Conservation (phyloP, 2,113 vertebrate genomes). For the Leucosticte australis region DNA sequence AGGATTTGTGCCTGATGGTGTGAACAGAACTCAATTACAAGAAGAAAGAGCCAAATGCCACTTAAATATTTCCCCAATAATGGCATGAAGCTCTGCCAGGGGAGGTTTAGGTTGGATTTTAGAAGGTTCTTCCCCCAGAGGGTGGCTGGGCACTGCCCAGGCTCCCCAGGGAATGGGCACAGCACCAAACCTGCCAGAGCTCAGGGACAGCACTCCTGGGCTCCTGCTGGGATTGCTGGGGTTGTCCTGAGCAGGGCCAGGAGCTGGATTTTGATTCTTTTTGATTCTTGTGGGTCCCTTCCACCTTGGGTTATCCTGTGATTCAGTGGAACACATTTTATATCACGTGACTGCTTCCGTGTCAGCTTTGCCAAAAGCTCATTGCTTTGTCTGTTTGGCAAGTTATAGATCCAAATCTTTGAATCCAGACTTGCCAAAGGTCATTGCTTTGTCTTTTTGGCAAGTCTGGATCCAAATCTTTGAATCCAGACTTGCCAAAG, state of each 20-base stretch:
- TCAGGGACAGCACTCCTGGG: not conserved
- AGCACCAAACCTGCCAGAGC: not conserved
- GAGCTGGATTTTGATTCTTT: not conserved
- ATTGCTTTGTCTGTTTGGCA: not conserved
- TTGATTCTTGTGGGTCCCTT: not conserved
- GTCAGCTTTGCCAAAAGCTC: not conserved
- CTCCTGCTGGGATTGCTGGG: not conserved
- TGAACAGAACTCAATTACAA: not conserved
- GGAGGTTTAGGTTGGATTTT: not conserved
- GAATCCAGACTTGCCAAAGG: not conserved
- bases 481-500: too few relatives aligned
- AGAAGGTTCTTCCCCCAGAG: not conserved
- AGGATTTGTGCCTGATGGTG: not conserved
- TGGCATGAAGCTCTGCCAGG: too few relatives aligned
- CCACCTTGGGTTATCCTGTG: not conserved
- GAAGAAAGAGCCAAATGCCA: not conserved
- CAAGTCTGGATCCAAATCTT: not conserved
- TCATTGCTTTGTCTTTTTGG: not conserved
- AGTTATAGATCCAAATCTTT: not conserved
- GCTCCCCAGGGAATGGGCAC: not conserved
- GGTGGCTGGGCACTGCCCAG: not conserved
- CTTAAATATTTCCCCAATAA: not conserved
- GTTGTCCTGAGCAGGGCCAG: not conserved
- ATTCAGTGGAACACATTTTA: not conserved
- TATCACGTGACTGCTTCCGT: not conserved